Percentiles rank a stretch among this genome's conserved stretches.
These are phyloP conservation scores for Leptopilina drosophilae DNA, from an alignment of 2,888 invertebrate species.

Conservation along the genomic window DNA sequence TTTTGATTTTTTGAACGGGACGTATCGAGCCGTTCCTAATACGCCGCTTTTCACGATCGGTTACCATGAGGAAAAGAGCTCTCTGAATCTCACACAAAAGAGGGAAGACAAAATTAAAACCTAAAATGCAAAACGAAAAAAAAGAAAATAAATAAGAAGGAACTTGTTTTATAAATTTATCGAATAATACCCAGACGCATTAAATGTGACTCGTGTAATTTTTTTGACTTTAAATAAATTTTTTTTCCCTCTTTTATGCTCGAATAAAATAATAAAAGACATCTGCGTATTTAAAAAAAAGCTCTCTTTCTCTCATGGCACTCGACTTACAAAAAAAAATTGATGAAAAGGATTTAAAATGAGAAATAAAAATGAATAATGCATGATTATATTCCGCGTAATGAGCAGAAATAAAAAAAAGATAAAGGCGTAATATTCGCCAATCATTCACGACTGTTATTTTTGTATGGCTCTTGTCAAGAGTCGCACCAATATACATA, in stretches of 20 bases:
- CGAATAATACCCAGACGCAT: constrained; percentile 14
- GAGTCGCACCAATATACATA: constrained; percentile 66
- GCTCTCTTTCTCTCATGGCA: constrained; percentile 41
- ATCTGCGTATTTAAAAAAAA: background rate
- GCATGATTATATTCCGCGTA: constrained; percentile 53
- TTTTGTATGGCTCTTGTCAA: constrained; percentile 73
- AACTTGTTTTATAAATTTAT: constrained; percentile 27
- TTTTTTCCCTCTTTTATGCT: constrained; percentile 15
- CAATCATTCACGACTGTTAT: constrained; percentile 74
- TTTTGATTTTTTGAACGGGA: constrained; percentile 61
- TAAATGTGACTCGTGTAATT: constrained; percentile 6
- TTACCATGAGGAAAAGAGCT: constrained; percentile 32
- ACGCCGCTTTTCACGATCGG: constrained; percentile 40
- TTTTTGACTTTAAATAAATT: background rate
- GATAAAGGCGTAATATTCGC: constrained; percentile 60
- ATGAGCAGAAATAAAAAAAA: constrained; percentile 53
- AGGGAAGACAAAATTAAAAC: constrained; percentile 33
- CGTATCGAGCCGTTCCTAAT: constrained; percentile 51
- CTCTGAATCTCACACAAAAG: constrained; percentile 45
- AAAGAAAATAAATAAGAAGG: constrained; percentile 22
- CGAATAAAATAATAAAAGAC: background rate
- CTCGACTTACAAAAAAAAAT: constrained; percentile 48
- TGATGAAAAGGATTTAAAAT: constrained; percentile 48
- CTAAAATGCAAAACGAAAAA: constrained; percentile 30
- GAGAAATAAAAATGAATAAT: constrained; percentile 57